Conservation (phyloP, 2,797 vertebrate species). For the Acipenser transmontanus region DNA sequence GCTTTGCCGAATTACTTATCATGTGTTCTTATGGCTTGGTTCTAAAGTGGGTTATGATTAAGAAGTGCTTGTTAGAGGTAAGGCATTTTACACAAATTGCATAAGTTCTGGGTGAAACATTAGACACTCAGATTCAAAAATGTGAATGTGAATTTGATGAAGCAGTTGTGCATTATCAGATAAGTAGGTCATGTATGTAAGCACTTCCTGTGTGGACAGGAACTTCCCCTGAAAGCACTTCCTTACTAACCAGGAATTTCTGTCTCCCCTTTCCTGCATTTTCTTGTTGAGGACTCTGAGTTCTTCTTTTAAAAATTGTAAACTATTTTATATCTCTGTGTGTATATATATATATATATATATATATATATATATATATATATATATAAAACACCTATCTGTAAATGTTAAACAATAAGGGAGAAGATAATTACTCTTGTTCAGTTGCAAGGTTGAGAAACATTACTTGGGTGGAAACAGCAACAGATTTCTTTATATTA, state of each 20-base stretch:
- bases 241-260: slow-evolving; percentile 15
- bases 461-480: slow-evolving; percentile 33
- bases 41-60: too few relatives aligned
- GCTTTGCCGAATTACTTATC: too few relatives aligned
- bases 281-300: slow-evolving; percentile 37
- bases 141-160: background rate
- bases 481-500: slow-evolving; percentile 43
- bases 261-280: slow-evolving; percentile 26
- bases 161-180: background rate
- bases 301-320: slow-evolving; percentile 43
- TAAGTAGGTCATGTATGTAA: slow-evolving; percentile 33
- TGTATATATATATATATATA: too few relatives aligned
- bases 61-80: too few relatives aligned
- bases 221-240: slow-evolving; percentile 22
- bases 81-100: background rate
- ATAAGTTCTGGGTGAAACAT: background rate
- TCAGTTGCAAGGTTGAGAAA: slow-evolving; percentile 55
- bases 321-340: slow-evolving; percentile 71
- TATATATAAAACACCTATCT: slow-evolving; percentile 56
- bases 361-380: slow-evolving; percentile 20
- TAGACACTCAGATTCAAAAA: background rate
- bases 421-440: slow-evolving; percentile 55
- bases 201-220: slow-evolving; percentile 20
- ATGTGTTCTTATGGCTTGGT: too few relatives aligned
- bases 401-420: slow-evolving; percentile 67